phyloP scores from a whole-genome alignment of 2,113 vertebrate genomes.

The Paradisaea rubra region DNA sequence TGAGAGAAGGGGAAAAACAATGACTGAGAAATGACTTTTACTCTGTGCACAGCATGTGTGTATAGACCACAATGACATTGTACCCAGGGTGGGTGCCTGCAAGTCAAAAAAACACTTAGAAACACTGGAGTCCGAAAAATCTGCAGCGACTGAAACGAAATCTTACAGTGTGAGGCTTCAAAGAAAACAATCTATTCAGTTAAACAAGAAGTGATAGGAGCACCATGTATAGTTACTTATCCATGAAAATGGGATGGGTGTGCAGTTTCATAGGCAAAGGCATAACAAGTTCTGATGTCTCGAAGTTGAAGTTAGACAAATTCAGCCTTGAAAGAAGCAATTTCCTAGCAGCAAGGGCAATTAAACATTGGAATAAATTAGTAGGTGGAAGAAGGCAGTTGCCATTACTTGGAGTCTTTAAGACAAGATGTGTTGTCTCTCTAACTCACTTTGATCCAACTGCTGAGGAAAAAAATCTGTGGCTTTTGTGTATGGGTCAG shows the following conservation, averaged over 20 bases:
- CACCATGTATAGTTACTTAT: not conserved
- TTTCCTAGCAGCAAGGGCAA: conserved; percentile 45
- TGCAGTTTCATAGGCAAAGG: conserved; percentile 4
- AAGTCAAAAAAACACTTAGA: not conserved
- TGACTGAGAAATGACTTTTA: not conserved
- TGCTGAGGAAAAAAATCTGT: not conserved
- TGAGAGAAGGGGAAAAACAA: not conserved
- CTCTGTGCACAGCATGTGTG: not conserved
- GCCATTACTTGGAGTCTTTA: conserved; percentile 1
- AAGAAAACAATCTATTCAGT: not conserved
- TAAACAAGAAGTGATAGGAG: not conserved
- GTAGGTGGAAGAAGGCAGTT: not conserved
- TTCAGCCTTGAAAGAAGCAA: conserved; percentile 33
- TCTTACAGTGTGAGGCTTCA: not conserved
- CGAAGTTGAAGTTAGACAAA: not conserved
- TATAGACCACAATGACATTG: not conserved
- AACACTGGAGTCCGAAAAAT: not conserved
- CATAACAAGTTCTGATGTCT: conserved; percentile 1
- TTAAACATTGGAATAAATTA: conserved; percentile 40
- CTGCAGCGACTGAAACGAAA: not conserved
- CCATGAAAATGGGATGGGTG: conserved; percentile 13
- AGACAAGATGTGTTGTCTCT: not conserved
- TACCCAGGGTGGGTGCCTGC: not conserved
- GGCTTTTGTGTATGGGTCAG: not conserved
- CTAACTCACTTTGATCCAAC: not conserved